Evolutionary conservation across 2,888 invertebrate species (phyloP), one percentile per base, ranked within the genome.

Genomic region (Colletes collaris): DNA sequence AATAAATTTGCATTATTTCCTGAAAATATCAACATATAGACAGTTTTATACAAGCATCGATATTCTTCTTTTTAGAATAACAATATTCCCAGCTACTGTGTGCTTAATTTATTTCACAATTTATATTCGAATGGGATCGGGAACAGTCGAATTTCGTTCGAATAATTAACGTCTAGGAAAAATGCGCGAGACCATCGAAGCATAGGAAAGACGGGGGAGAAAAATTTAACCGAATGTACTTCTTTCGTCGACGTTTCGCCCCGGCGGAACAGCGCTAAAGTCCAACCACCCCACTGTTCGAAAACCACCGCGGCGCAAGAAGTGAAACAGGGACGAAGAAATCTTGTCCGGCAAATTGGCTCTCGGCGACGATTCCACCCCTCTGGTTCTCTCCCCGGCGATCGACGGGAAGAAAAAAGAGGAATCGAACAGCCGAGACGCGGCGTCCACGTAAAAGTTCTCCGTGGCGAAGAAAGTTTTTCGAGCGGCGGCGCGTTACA

Each of bases 401-500:
- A 62, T 66, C 69, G 49, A 13, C 60, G 44, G 44, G 11, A 10
- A 40, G 44, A 52, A 37, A 58, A 53, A 66, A 46, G 44, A 46
- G 44, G 44, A 46, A 8, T 19, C 44, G 49, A 65, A 63, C 40
- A 72, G 56, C 40, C 16, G 55, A 60, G 55, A 50, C 60, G 59
- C 63, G 66, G 46, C 52, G 56, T 67, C 55, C 72, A 40, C 19
- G 65, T 44, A 27, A 74, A 79, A 72, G 52, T 80, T 76, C 53
- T 63, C 68, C 60, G 35, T 40, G 55, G 44, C 19, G 35, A 64
- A 19, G 55, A 49, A 68, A 79, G 69, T 59, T 81, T 81, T 58
- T 56, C 63, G 46, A 60, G 49, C 46, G 16, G 16, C 16, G 46
- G n/a, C 60, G 50, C 60, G 78, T 60, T 63, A 69, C 68, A 67